Evolutionary conservation across 37 sponge, comb jelly and placozoan genomes (phyloP), one percentile per base, ranked within the genome.

Genomic region (Ianthella basta): DNA sequence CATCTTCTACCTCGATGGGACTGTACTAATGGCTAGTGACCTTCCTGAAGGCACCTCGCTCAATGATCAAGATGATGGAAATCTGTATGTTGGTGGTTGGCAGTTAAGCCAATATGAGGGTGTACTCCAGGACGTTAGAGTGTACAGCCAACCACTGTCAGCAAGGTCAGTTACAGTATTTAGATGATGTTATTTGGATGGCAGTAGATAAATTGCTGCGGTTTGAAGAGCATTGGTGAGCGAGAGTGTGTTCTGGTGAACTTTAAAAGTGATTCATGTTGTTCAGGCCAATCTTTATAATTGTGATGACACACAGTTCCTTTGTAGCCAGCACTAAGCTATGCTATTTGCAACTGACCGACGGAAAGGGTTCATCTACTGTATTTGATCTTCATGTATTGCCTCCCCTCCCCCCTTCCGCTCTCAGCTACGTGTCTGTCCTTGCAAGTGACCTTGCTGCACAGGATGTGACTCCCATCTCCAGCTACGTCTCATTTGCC

Each of bases 81-180:
- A 16, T 19, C 23, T 75, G 38, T 75, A 75, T 24, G 78, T 75
- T 50, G 78, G 78, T 23, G 78, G 78, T 40, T 75, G 78, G 78
- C 37, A 75, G 38, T 1, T 2, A 18, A 23, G 16, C n/a, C n/a
- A 41, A 18, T 75, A 53, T 10, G 78, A 75, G 54, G 92, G 92
- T 32, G 75, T 24, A 19, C 54, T 95, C 66, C 95, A 95, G 38
- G 95, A 95, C 85, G 88, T 84, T 18, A 84, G 95, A 56, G 79
- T 91, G 14, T 95, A 91, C 81, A 44, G 57, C 16, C 65, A 78
- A 15, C 27, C 88, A 24, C 85, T 95, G 8, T 32, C 36, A 29
- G 56, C 35, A 24, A 84, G 87, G 94, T 93, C 78, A 55, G 68
- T 29, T 3, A 44, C 3, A 10, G 50, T 44, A 3, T 8, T 44